Conservation (phyloP, 2,113 vertebrate species). For the Hemiscyllium ocellatum region DNA sequence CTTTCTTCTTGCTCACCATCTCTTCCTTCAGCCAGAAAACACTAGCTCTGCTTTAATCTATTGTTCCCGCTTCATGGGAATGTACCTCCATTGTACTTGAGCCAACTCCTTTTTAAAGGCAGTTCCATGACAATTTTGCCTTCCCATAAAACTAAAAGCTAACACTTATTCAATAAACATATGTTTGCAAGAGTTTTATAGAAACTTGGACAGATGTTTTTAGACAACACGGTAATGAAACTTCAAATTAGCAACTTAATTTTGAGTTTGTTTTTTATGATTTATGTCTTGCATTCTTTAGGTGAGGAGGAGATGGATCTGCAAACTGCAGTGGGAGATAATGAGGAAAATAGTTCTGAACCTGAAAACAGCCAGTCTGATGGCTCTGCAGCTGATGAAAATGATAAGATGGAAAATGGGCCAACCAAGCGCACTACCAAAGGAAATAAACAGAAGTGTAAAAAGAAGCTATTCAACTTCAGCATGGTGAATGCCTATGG, state of each 20-base stretch:
- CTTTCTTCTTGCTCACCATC: no score
- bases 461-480: slow-evolving; percentile 74
- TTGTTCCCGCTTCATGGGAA: no score
- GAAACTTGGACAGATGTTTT: not conserved
- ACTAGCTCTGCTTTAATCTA: no score
- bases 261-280: not conserved
- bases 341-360: slow-evolving; percentile 60
- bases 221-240: not conserved
- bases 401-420: slow-evolving; percentile 59
- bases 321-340: slow-evolving; percentile 57
- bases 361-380: slow-evolving; percentile 65
- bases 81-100: no score
- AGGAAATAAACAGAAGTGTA: slow-evolving; percentile 43
- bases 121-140: not conserved
- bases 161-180: not conserved
- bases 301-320: slow-evolving; percentile 90
- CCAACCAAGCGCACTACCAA: slow-evolving; percentile 40
- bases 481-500: slow-evolving; percentile 89
- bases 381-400: slow-evolving; percentile 58
- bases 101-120: not conserved
- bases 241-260: not conserved
- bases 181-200: not conserved
- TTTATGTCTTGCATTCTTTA: slow-evolving; percentile 45
- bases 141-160: not conserved
- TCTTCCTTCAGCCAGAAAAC: no score